Percentiles rank a stretch among this genome's conserved stretches.
phyloP scores from a whole-genome alignment of 2,888 invertebrate species.

The Harpagoxenus sublaevis region DNA sequence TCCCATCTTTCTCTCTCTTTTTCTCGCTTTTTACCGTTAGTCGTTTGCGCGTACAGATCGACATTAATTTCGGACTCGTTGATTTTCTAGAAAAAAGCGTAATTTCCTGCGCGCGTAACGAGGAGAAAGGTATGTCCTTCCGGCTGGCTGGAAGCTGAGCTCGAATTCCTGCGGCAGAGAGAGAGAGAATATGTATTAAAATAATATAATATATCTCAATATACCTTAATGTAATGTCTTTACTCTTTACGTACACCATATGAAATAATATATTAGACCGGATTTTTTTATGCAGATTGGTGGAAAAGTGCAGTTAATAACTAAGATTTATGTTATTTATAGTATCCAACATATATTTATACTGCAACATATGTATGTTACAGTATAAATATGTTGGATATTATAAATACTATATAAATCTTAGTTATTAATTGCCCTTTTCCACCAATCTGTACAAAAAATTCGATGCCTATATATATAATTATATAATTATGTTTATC shows the following conservation, averaged over 20 bases:
- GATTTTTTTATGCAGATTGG: too few relatives aligned
- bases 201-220: slow-evolving; percentile 9
- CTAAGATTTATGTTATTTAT: too few relatives aligned
- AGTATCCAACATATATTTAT: too few relatives aligned
- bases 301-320: too few relatives aligned
- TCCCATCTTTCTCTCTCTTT: slow-evolving; percentile 40
- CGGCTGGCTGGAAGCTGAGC: background rate
- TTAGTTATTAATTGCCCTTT: too few relatives aligned
- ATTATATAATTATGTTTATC: background rate
- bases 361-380: too few relatives aligned
- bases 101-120: background rate
- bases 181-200: background rate
- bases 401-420: too few relatives aligned
- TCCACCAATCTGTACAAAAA: too few relatives aligned
- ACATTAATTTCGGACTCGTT: background rate
- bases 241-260: background rate
- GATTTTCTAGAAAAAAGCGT: background rate
- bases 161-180: background rate
- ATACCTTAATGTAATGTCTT: background rate
- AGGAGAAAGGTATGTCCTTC: background rate
- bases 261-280: background rate
- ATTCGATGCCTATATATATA: too few relatives aligned
- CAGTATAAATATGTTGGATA: too few relatives aligned
- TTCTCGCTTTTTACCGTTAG: background rate
- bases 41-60: background rate